Conservation (phyloP, 2,797 vertebrate species). For the Rousettus madagascariensis region DNA sequence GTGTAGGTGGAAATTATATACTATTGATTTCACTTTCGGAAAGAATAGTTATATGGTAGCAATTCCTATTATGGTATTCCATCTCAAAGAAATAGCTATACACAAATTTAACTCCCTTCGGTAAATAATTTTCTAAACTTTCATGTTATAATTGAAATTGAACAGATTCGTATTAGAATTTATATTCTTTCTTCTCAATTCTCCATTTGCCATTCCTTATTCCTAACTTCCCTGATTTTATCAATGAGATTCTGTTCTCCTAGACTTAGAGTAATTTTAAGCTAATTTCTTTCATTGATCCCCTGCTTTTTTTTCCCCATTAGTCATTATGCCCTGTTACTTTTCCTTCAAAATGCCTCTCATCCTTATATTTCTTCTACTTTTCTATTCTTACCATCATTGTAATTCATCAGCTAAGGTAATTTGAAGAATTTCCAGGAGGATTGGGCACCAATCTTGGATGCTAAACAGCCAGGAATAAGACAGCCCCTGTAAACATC, state of each 20-base stretch:
- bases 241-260: background rate
- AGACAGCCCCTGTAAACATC: background rate
- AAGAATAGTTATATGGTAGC: background rate
- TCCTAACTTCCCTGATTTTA: background rate
- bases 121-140: background rate
- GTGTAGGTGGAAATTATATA: background rate
- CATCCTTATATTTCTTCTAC: background rate
- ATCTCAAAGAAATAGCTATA: background rate
- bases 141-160: conserved; percentile 28
- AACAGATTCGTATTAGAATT: background rate
- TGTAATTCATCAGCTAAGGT: background rate
- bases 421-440: background rate
- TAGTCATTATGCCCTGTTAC: background rate
- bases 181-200: background rate
- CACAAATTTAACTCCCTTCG: background rate
- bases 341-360: background rate
- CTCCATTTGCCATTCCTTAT: background rate
- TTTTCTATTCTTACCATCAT: background rate
- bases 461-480: background rate
- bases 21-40: background rate
- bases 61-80: background rate
- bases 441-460: background rate
- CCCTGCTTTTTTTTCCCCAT: background rate
- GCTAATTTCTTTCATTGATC: background rate
- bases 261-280: background rate